Base-by-base conservation (phyloP, 2,797 vertebrate species). In the Trematomus bernacchii region DNA sequence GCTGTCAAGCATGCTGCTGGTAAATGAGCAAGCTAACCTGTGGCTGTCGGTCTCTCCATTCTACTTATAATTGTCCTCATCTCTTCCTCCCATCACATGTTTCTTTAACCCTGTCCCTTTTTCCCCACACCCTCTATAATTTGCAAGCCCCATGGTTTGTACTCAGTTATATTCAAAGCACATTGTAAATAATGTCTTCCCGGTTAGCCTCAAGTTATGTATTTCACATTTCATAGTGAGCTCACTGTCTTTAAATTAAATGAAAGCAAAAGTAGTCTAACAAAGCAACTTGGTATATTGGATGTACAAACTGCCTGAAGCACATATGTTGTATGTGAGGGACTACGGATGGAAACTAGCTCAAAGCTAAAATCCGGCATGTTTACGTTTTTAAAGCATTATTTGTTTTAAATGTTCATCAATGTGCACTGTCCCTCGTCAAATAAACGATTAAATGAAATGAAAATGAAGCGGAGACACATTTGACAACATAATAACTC, bases 1-100 rank as follows among this genome's bases (percentile, higher is more conserved):
- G 76, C 81, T 89, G 83, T 81, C 79, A 77, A 58, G 73, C 63
- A 30, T 66, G 30, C 77, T 73, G 80, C 70, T 82, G 57, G 79
- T 85, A 86, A 89, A 91, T 85, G 79, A 92, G 80, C 84, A 52
- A 61, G 52, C 68, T 62, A 76, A 77, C 85, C 78, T 77, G 69
- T 82, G 64, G 55, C 83, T 90, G 73, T 85, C 77, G 66, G 43
- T 68, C 68, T 82, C 68, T 65, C 69, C 62, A 10, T 81, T 71
- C 52, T 78, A 84, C 61, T 73, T 74, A 73, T 76, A 64, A 19
- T 16, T 47, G 57, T 54, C 55, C 79, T 47, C 13, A 4, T 70
- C 72, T 60, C 75, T 71, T 43, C 76, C 70, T 70, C 80, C 47
- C 62, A 18, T 66, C 73, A 42, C 44, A 43, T 51, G 16, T 70